Evolutionary conservation across 2,113 vertebrate genomes (phyloP).

Genomic region (Empidonax alnorum): DNA sequence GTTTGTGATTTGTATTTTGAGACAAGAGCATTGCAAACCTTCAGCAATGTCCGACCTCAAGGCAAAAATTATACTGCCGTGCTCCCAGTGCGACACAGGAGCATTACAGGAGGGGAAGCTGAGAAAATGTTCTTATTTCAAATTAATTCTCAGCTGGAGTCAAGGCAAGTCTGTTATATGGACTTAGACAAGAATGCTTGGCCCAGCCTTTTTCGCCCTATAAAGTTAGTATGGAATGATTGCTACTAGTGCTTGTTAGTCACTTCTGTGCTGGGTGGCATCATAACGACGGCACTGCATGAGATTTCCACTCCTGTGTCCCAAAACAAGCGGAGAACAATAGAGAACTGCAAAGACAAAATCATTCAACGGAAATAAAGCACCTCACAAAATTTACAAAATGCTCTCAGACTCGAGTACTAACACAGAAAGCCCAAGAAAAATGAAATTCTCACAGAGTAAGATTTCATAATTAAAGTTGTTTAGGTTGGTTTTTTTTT

Average conservation of each 20-base stretch:
- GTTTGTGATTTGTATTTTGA: neutral
- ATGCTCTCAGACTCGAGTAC: neutral
- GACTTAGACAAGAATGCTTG: neutral
- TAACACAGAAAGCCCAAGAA: neutral
- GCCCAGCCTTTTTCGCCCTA: neutral
- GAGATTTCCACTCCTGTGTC: neutral
- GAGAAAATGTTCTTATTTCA: neutral
- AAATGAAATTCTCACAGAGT: constrained; percentile 42
- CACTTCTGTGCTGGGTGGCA: neutral
- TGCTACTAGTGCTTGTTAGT: neutral
- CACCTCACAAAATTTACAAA: neutral
- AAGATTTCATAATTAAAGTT: constrained; percentile 48
- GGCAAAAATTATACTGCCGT: neutral
- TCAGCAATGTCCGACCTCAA: neutral
- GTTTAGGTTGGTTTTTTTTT: neutral
- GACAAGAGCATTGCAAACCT: neutral
- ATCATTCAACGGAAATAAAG: neutral
- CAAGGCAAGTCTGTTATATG: neutral
- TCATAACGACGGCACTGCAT: rapidly evolving
- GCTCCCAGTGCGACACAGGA: neutral
- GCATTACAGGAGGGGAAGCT: neutral
- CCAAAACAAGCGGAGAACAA: neutral
- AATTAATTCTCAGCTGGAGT: neutral
- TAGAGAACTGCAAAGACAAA: neutral
- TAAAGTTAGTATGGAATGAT: neutral